Evolutionary conservation across 53 echinoderm and acorn worm species (phyloP).

Genomic region (Mesocentrotus franciscanus): DNA sequence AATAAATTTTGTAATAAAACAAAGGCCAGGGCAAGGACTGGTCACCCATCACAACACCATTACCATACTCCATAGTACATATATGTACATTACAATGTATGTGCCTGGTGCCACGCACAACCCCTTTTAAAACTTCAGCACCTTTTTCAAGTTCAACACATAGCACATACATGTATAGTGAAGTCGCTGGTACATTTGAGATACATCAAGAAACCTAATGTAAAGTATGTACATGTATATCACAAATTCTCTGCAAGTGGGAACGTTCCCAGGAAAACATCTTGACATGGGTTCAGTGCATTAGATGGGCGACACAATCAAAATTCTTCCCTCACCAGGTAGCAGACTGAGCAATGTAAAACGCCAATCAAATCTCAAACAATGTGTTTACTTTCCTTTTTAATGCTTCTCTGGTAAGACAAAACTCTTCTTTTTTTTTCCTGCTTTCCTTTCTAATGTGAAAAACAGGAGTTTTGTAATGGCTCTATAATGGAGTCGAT

Average conservation of each 20-base stretch:
- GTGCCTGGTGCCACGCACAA: not conserved
- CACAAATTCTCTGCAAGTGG: not conserved
- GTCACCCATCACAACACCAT: not conserved
- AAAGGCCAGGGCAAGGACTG: too few relatives aligned
- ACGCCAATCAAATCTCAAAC: conserved; percentile 27
- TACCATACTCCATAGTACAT: not conserved
- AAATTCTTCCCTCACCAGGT: conserved; percentile 62
- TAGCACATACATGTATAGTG: too few relatives aligned
- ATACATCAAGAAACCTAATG: not conserved
- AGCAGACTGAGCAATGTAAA: conserved; percentile 24
- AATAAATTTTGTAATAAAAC: too few relatives aligned
- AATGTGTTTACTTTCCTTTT: not conserved
- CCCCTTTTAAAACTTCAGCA: not conserved
- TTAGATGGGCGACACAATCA: conserved; percentile 52
- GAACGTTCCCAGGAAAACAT: not conserved
- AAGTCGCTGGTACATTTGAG: not conserved
- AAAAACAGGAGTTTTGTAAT: not conserved
- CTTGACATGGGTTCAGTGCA: conserved; percentile 8
- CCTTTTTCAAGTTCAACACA: too few relatives aligned
- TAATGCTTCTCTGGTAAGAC: not conserved
- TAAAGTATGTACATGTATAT: too few relatives aligned
- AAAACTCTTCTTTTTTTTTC: not conserved
- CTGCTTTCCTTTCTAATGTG: not conserved
- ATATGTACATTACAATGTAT: too few relatives aligned
- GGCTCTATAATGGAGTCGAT: too few relatives aligned